Evolutionary conservation across 2,888 invertebrate genomes (phyloP).

Genomic region (Coremacera marginata): DNA sequence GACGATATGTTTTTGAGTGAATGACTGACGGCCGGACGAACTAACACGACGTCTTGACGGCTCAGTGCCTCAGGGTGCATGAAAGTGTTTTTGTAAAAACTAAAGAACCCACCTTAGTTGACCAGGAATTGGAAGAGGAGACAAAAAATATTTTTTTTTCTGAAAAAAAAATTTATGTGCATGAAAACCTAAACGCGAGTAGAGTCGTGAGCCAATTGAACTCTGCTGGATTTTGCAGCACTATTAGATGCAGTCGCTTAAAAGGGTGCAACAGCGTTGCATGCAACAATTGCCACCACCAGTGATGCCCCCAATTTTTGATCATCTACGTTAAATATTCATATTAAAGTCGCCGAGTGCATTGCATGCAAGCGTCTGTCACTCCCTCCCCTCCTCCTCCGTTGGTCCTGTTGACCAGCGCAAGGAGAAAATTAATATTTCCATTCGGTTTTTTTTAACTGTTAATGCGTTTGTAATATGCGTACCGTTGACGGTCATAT

Average conservation of each 20-base stretch:
- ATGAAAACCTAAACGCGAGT: not conserved
- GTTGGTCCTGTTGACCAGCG: not conserved
- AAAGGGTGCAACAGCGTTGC: not conserved
- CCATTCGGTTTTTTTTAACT: conserved; percentile 20
- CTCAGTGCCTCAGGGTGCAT: not conserved
- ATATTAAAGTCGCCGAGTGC: conserved; percentile 10
- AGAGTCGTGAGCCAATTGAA: not conserved
- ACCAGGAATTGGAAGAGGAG: too few relatives aligned
- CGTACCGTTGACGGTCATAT: not conserved
- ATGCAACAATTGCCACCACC: not conserved
- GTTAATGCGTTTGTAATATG: conserved; percentile 31
- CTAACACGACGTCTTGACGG: not conserved
- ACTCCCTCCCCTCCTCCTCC: not conserved
- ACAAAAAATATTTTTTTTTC: not conserved
- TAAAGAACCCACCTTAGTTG: too few relatives aligned
- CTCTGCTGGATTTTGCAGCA: not conserved
- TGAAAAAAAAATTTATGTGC: not conserved
- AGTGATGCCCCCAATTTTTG: conserved; percentile 3
- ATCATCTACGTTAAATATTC: conserved; percentile 17
- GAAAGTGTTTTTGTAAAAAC: not conserved
- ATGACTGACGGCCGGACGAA: not conserved
- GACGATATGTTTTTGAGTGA: not conserved
- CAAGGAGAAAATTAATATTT: conserved; percentile 26
- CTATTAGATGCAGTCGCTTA: not conserved
- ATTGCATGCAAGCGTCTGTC: conserved; percentile 25